A percentile compares a stretch with the other conserved stretches of the same genome.
These are phyloP conservation scores for Threskiornis aethiopicus DNA, from an alignment of 2,797 vertebrate species.

Conservation along the genomic window DNA sequence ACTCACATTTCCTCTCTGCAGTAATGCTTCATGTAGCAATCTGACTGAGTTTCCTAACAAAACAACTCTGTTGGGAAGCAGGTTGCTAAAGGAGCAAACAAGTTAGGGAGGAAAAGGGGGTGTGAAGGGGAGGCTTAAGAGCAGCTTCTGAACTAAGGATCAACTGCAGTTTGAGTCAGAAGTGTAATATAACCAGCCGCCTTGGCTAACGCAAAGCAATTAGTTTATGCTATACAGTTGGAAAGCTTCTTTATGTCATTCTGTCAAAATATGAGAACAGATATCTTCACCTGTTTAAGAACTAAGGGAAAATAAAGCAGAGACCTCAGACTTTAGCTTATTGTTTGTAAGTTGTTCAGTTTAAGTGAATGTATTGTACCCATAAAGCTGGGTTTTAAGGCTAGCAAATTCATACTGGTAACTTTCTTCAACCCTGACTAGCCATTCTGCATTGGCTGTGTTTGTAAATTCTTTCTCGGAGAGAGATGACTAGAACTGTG, in stretches of 20 bases:
- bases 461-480: conserved; percentile 20
- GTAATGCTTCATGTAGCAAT: background rate
- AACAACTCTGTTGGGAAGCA: background rate
- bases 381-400: background rate
- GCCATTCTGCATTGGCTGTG: background rate
- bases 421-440: background rate
- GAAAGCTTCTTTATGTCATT: background rate
- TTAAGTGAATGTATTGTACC: background rate
- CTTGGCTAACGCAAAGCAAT: background rate
- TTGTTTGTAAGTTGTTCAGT: background rate
- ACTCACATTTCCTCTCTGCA: background rate
- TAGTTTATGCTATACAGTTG: background rate
- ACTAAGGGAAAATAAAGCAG: background rate
- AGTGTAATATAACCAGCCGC: background rate
- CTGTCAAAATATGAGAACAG: background rate
- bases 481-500: background rate
- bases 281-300: background rate
- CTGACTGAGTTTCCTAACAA: background rate
- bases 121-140: background rate
- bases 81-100: background rate
- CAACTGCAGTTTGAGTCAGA: background rate
- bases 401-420: background rate
- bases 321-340: background rate
- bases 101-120: background rate
- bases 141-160: background rate